phyloP scores from a whole-genome alignment of 1,140 invertebrate genomes.

The Drosophila sturtevanti region DNA sequence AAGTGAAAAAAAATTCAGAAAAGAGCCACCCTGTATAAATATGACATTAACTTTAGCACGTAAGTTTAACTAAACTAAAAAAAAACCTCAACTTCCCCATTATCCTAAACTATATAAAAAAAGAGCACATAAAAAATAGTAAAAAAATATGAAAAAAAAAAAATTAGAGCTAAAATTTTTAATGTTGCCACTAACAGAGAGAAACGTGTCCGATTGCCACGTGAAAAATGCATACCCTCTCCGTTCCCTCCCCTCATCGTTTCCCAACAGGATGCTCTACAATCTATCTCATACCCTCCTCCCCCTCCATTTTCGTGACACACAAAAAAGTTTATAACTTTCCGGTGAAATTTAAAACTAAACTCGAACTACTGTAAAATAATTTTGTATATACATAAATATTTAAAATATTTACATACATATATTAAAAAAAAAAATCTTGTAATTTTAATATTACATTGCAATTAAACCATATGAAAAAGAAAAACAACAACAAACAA shows the following conservation, averaged over 20 bases:
- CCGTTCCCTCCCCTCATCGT: not conserved
- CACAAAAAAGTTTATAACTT: slow-evolving; percentile 54
- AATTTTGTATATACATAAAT: slow-evolving; percentile 69
- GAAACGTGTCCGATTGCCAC: slow-evolving; percentile 56
- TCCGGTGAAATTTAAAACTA: slow-evolving; percentile 65
- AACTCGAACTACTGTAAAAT: slow-evolving; percentile 65
- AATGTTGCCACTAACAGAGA: slow-evolving; percentile 29
- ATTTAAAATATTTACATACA: not conserved
- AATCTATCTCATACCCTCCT: not conserved
- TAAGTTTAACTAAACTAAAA: slow-evolving; percentile 48
- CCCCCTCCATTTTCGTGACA: not conserved
- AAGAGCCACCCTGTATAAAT: slow-evolving; percentile 61
- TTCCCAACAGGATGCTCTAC: not conserved
- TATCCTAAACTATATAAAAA: not conserved
- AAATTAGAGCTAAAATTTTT: slow-evolving; percentile 11
- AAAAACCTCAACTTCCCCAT: slow-evolving; percentile 15
- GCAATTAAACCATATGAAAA: slow-evolving; percentile 28
- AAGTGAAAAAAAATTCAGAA: not conserved
- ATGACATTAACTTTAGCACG: slow-evolving; percentile 61
- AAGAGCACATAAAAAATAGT: not conserved
- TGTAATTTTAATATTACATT: slow-evolving; percentile 65
- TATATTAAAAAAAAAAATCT: slow-evolving; percentile 39
- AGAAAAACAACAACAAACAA: slow-evolving; percentile 14
- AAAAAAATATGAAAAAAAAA: not conserved
- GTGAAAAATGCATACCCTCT: not conserved